phyloP scores from a whole-genome alignment of 2,888 invertebrate genomes.

The Apomyelois bistriatella region DNA sequence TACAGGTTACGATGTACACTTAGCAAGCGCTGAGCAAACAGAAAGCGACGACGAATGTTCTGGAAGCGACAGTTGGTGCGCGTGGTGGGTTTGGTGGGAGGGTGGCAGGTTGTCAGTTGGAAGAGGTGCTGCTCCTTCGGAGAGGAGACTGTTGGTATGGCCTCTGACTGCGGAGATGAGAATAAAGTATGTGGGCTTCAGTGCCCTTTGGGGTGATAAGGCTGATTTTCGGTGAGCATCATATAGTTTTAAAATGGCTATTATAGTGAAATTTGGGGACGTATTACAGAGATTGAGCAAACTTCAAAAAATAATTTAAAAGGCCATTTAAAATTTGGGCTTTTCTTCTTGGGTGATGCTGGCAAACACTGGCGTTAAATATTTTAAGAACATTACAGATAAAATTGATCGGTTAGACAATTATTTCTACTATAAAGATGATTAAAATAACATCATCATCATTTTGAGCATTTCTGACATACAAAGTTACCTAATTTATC shows the following conservation, averaged over 20 bases:
- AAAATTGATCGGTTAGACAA: too few species aligned
- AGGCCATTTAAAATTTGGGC: too few species aligned
- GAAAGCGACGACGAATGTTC: slow-evolving; percentile 76
- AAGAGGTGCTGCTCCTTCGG: slow-evolving; percentile 76
- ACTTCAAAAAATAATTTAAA: too few species aligned
- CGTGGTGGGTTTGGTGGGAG: slow-evolving; percentile 86
- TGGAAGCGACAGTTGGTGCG: slow-evolving; percentile 73
- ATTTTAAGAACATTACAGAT: too few species aligned
- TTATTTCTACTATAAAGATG: too few species aligned
- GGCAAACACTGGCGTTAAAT: too few species aligned
- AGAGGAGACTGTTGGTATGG: slow-evolving; percentile 80
- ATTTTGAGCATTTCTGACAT: too few species aligned
- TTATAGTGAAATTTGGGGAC: not conserved
- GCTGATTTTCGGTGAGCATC: slow-evolving; percentile 81
- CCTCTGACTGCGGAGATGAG: slow-evolving; percentile 80
- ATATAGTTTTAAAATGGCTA: not conserved
- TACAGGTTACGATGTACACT: slow-evolving; percentile 82
- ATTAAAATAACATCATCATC: too few species aligned
- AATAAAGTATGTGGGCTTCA: slow-evolving; percentile 82
- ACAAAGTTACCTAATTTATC: too few species aligned
- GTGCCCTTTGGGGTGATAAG: slow-evolving; percentile 82
- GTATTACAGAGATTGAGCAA: too few species aligned
- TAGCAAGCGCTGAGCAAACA: slow-evolving; percentile 80
- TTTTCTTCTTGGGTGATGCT: too few species aligned
- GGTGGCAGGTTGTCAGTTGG: slow-evolving; percentile 80